Evolutionary conservation across 2,888 invertebrate species (phyloP), one percentile per base, ranked within the genome.

Genomic region (Parasteatoda lunata): DNA sequence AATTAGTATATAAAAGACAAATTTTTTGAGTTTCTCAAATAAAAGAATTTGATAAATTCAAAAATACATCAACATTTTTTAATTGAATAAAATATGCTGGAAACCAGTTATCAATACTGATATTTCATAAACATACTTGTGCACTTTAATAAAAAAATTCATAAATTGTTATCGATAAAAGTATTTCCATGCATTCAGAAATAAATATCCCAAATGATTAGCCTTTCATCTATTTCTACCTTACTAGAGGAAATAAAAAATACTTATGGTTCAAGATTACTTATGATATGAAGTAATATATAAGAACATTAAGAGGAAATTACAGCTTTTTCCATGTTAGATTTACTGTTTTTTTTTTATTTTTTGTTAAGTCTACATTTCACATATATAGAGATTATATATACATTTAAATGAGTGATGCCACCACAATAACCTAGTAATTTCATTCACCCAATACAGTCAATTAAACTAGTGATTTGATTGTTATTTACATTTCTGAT

Each of bases 361-460:
- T 30, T 30, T 30, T 30, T 30, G 30, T 30, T 30, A n/a, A 71
- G 65, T 80, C 76, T 80, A 77, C 76, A 71, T 76, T 86, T 80
- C 85, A 80, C 85, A 85, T 85, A 84, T 85, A 86, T 79, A 84
- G 77, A 80, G 80, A 66, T 76, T 80, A 77, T 86, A 86, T 86
- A 77, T 81, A 86, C 85, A 86, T 70, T 64, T 85, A 85, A 59
- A 85, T 85, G 79, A 85, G 51, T 72, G 78, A 79, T 73, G 78
- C 73, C 75, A 75, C 69, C 73, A 68, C 73, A 75, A 68, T 79
- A 75, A 79, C 54, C 80, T 77, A 80, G 52, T 80, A n/a, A 71
- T 86, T 80, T 70, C 78, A 86, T 77, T 81, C 71, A 81, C 48
- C 68, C 66, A 69, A 47, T 70, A 70, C 49, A 75, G 68, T 59